These are phyloP conservation scores for Cetoscarus ocellatus DNA, from an alignment of 2,797 vertebrate species.

Conservation along the genomic window DNA sequence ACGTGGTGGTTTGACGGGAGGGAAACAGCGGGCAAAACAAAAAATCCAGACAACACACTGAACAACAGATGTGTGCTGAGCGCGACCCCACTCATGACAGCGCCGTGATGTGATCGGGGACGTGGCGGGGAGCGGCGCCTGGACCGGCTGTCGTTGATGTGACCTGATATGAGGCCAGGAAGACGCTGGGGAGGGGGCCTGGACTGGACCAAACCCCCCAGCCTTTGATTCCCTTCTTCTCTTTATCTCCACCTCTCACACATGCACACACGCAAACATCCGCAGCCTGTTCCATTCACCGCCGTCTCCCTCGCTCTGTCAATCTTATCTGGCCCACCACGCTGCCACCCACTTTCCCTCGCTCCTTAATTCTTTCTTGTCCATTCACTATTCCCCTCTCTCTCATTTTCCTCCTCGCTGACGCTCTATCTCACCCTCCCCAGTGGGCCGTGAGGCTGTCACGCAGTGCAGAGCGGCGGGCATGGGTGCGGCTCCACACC, in stretches of 20 bases:
- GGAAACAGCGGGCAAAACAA: conserved; percentile 38
- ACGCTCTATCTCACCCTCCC: conserved; percentile 55
- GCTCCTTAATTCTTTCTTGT: conserved; percentile 67
- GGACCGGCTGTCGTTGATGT: conserved; percentile 56
- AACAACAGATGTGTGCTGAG: conserved; percentile 67
- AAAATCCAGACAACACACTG: conserved; percentile 43
- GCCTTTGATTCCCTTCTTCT: conserved; percentile 41
- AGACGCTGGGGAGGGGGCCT: conserved; percentile 7
- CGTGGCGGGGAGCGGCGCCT: conserved; percentile 32
- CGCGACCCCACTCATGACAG: conserved; percentile 66
- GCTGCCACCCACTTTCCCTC: conserved; percentile 67
- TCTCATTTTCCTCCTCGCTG: conserved; percentile 52
- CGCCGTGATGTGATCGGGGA: conserved; percentile 58
- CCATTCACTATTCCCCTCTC: conserved; percentile 56
- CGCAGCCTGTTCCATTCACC: conserved; percentile 50
- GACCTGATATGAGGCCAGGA: conserved; percentile 59
- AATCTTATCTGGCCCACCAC: conserved; percentile 70
- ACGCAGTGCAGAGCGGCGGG: conserved; percentile 63
- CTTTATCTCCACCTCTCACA: conserved; percentile 65
- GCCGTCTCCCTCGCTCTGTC: conserved; percentile 56
- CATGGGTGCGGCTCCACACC: conserved; percentile 66
- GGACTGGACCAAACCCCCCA: conserved; percentile 42
- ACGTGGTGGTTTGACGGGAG: conserved; percentile 55
- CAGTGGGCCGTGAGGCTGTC: conserved; percentile 67
- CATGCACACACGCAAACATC: conserved; percentile 46